These are phyloP conservation scores for Aphidius gifuensis DNA, from an alignment of 1,140 invertebrate species.

Conservation along the genomic window DNA sequence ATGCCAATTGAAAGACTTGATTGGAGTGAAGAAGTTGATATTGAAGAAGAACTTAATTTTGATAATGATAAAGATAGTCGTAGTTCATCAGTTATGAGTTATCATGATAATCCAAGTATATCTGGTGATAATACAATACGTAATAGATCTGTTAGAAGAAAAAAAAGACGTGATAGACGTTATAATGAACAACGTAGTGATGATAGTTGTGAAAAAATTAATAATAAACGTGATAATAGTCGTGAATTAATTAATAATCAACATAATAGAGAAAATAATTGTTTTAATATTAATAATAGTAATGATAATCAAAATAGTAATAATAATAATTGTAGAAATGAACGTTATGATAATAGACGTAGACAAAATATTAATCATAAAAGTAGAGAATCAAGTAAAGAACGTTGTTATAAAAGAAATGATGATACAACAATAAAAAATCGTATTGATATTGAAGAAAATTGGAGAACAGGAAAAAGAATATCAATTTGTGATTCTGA, in stretches of 20 bases:
- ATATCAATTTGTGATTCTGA: conserved; percentile 46
- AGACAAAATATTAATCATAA: conserved; percentile 37
- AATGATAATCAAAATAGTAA: conserved; percentile 41
- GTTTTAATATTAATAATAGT: conserved; percentile 48
- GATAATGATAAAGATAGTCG: conserved; percentile 56
- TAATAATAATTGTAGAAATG: conserved; percentile 32
- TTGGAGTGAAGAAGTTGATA: conserved; percentile 60
- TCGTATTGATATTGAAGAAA: conserved; percentile 40
- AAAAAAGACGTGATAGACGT: conserved; percentile 39
- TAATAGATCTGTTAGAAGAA: conserved; percentile 33
- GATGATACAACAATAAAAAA: conserved; percentile 40
- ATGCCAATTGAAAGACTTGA: conserved; percentile 42
- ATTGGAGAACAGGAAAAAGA: conserved; percentile 51
- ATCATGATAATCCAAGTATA: conserved; percentile 50
- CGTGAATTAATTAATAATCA: conserved; percentile 51
- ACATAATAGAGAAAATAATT: conserved; percentile 51
- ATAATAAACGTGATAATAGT: conserved; percentile 45
- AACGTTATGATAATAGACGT: too few species aligned
- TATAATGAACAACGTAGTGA: conserved; percentile 28
- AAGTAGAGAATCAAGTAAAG: conserved; percentile 51
- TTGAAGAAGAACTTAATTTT: conserved; percentile 40
- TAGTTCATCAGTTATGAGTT: conserved; percentile 58
- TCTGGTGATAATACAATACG: conserved; percentile 32
- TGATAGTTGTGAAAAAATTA: conserved; percentile 41
- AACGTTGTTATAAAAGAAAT: conserved; percentile 44